phyloP scores from a whole-genome alignment of 2,888 invertebrate genomes.

The Nomada fucata region DNA sequence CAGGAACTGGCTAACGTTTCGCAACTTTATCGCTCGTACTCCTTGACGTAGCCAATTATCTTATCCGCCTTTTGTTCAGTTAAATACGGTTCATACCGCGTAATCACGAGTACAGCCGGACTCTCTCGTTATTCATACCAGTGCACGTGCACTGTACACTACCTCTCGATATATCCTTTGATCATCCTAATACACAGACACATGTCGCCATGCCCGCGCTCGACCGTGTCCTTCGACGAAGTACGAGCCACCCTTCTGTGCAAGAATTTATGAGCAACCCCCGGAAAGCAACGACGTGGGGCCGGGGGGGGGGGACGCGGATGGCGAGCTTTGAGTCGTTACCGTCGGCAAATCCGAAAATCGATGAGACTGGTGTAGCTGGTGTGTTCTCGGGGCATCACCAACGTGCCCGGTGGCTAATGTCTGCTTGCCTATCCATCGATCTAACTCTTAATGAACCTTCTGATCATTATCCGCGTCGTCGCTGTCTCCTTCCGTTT shows the following conservation, averaged over 20 bases:
- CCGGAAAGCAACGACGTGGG: conserved; percentile 40
- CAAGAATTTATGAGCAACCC: conserved; percentile 56
- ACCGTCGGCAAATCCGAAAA: conserved; percentile 58
- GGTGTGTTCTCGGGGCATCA: conserved; percentile 39
- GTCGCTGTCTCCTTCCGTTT: conserved; percentile 48
- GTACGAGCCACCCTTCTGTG: conserved; percentile 11
- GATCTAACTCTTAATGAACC: conserved; percentile 64
- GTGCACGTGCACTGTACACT: not conserved
- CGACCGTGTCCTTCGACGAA: conserved; percentile 27
- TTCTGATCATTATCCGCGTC: conserved; percentile 59
- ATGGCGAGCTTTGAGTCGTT: conserved; percentile 49
- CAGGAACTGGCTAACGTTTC: conserved; percentile 1
- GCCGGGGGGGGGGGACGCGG: not conserved
- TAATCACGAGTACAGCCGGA: conserved; percentile 6
- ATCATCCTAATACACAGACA: conserved; percentile 38
- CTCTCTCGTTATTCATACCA: conserved; percentile 1
- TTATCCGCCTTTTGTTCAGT: conserved; percentile 21
- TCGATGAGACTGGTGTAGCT: conserved; percentile 52
- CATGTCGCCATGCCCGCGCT: not conserved
- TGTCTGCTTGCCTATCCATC: conserved; percentile 54
- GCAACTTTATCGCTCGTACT: conserved; percentile 25
- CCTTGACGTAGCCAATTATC: conserved; percentile 30
- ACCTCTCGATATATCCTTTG: conserved; percentile 41
- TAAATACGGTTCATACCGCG: conserved; percentile 8
- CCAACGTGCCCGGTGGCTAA: conserved; percentile 47